A percentile compares a stretch with the other conserved stretches of the same genome.
These are phyloP conservation scores for Trinorchestia longiramus DNA, from an alignment of 1,140 invertebrate genomes.

Conservation along the genomic window DNA sequence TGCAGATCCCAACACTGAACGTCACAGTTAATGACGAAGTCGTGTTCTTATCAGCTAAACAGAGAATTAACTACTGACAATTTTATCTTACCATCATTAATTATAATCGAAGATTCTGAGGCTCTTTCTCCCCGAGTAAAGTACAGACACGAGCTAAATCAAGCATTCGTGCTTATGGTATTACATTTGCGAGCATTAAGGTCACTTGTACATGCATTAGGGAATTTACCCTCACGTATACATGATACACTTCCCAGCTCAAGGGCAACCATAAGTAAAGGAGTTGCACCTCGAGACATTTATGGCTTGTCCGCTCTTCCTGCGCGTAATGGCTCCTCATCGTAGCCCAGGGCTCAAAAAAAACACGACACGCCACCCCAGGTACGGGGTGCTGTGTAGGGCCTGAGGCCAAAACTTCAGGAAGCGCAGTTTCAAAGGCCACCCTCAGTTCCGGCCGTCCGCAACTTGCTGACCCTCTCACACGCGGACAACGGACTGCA, in stretches of 20 bases:
- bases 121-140: background rate
- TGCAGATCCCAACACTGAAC: background rate
- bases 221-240: background rate
- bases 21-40: background rate
- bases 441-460: slow-evolving; percentile 12
- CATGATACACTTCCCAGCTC: slow-evolving; percentile 12
- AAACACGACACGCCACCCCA: background rate
- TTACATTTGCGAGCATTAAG: background rate
- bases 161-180: background rate
- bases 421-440: slow-evolving; percentile 12
- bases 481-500: background rate
- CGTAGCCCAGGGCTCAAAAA: slow-evolving; percentile 1
- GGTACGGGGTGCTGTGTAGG: background rate
- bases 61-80: background rate
- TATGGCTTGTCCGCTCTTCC: slow-evolving; percentile 11
- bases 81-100: no score
- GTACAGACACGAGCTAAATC: background rate
- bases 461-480: background rate
- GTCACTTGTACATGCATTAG: background rate
- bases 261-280: background rate
- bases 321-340: slow-evolving; percentile 37
- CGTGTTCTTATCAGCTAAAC: background rate
- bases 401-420: slow-evolving; percentile 10
- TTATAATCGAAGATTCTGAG: no score
- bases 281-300: background rate